A percentile compares a stretch with the other conserved stretches of the same genome.
These are phyloP conservation scores for Thamnophis elegans DNA, from an alignment of 2,797 vertebrate genomes.

Conservation along the genomic window DNA sequence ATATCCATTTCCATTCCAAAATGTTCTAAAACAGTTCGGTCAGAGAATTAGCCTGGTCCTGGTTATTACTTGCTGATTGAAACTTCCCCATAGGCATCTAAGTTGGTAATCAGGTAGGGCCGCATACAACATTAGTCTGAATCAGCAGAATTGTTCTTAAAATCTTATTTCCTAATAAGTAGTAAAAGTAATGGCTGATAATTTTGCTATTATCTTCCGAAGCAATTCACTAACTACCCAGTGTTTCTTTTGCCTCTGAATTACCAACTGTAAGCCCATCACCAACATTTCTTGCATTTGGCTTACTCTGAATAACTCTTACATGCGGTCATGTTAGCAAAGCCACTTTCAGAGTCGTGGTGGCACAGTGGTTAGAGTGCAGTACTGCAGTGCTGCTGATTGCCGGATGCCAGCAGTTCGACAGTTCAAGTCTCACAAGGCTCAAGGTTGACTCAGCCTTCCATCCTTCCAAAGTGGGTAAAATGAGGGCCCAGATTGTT, in stretches of 20 bases:
- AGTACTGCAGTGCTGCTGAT: no score
- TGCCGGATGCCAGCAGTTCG: no score
- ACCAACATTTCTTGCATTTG: neutral
- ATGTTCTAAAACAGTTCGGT: neutral
- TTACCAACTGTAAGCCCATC: no score
- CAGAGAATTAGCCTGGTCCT: neutral
- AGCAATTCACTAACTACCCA: neutral
- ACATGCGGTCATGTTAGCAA: neutral
- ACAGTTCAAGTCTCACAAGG: no score
- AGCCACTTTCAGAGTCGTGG: neutral
- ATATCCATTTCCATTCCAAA: neutral
- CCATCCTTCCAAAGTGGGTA: no score
- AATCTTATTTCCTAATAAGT: neutral
- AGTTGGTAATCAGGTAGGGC: no score
- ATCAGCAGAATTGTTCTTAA: neutral
- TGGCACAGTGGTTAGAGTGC: no score
- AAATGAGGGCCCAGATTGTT: no score
- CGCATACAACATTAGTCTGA: neutral
- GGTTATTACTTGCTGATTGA: neutral
- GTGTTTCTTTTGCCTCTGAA: neutral
- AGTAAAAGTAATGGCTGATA: neutral
- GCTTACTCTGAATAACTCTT: neutral
- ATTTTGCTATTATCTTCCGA: neutral
- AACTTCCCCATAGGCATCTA: neutral
- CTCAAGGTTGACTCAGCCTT: no score